phyloP scores from a whole-genome alignment of 2,888 invertebrate species.

The Ectemnius continuus region DNA sequence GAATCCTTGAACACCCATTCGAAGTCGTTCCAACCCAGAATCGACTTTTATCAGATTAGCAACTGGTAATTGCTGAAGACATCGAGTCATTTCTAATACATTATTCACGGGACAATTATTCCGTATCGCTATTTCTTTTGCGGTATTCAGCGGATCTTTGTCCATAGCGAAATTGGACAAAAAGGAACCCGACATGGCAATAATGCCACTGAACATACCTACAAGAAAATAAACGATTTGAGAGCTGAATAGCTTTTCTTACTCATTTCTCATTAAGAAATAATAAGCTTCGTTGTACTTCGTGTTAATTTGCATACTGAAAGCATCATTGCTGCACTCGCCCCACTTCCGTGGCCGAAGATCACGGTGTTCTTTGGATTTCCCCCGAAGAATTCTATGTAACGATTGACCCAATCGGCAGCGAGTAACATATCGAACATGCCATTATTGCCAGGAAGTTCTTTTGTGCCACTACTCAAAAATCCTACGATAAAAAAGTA shows the following conservation, averaged over 20 bases:
- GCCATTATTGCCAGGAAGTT: slow-evolving; percentile 87
- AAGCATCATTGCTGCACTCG: slow-evolving; percentile 85
- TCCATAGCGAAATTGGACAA: slow-evolving; percentile 86
- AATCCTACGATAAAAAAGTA: slow-evolving; percentile 79
- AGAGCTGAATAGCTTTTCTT: neutral
- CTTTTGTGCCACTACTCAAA: slow-evolving; percentile 85
- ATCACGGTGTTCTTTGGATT: slow-evolving; percentile 85
- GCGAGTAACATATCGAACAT: slow-evolving; percentile 87
- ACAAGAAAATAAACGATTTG: slow-evolving; percentile 21
- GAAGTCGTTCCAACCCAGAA: slow-evolving; percentile 80
- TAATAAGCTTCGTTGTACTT: slow-evolving; percentile 72
- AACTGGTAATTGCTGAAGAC: slow-evolving; percentile 80
- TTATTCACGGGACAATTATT: slow-evolving; percentile 83
- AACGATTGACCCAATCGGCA: slow-evolving; percentile 85
- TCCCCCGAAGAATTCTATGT: slow-evolving; percentile 88
- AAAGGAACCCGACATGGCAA: slow-evolving; percentile 88
- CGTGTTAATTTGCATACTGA: slow-evolving; percentile 84
- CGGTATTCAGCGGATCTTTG: slow-evolving; percentile 82
- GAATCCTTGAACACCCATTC: slow-evolving; percentile 81
- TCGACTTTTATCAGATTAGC: slow-evolving; percentile 80
- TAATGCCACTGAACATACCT: slow-evolving; percentile 81
- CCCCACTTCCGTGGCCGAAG: slow-evolving; percentile 89
- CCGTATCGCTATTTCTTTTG: slow-evolving; percentile 81
- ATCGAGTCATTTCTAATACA: slow-evolving; percentile 83
- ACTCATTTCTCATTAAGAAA: neutral